Conservation (phyloP, 1,140 invertebrate species). For the Brachionus manjavacas region DNA sequence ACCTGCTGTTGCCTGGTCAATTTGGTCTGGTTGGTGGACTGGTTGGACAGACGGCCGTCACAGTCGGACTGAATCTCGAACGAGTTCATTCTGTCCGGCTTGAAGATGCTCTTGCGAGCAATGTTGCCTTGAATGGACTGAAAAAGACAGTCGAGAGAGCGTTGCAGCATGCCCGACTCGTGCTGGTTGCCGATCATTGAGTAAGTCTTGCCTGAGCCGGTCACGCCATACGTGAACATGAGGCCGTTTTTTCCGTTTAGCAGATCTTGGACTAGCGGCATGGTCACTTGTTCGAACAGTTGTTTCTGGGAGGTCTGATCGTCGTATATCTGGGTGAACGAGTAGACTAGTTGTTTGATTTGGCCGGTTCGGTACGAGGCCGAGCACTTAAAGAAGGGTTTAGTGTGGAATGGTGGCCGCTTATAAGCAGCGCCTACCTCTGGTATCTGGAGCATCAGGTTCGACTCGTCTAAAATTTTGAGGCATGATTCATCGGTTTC, state of each 20-base stretch:
- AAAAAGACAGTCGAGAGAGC: constrained; percentile 83
- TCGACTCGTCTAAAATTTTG: constrained; percentile 12
- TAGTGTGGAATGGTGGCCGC: too few species aligned
- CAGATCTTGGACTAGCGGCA: constrained; percentile 10
- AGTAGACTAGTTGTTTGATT: constrained; percentile 34
- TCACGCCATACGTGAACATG: constrained; percentile 90
- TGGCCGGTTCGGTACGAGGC: constrained; percentile 14
- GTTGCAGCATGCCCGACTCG: constrained; percentile 77
- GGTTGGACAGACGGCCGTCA: constrained; percentile 61
- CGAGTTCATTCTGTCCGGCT: constrained; percentile 78
- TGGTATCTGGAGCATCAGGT: constrained; percentile 35
- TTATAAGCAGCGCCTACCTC: background rate
- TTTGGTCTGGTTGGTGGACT: background rate
- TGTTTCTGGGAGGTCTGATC: constrained; percentile 15
- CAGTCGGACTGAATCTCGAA: constrained; percentile 68
- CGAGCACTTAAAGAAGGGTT: background rate
- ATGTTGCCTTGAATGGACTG: constrained; percentile 68
- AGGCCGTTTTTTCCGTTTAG: background rate
- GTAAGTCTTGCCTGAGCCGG: constrained; percentile 88
- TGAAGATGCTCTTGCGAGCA: constrained; percentile 62
- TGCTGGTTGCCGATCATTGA: constrained; percentile 79
- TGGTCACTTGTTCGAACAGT: constrained; percentile 18
- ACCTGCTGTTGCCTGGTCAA: background rate
- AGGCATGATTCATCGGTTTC: constrained; percentile 15
- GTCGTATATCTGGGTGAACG: constrained; percentile 30